Base-by-base conservation (phyloP, 2,888 invertebrate genomes). In the Boloria selene region DNA sequence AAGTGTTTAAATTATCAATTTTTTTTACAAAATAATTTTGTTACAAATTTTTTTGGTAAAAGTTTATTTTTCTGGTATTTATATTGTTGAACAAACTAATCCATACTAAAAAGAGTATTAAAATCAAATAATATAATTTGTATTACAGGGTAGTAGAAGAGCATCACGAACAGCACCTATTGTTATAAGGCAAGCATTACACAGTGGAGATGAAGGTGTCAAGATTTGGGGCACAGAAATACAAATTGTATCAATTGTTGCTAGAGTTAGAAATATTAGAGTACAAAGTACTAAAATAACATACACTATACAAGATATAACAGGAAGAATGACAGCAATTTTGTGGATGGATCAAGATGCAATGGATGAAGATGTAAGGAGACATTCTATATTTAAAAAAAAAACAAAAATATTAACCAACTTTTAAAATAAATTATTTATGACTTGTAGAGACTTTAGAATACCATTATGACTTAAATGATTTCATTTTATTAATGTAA, bases 171-270 rank as follows among this genome's bases (percentile, higher is more conserved):
- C 92, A 13, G 92, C 93, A 13, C 93, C 93, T 2, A 83, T 93
- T 64, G 92, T 93, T 4, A 92, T 93, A 55, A 86, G 75, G 69
- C 93, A 93, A 79, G 92, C 92, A 13, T 75, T 93, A 22, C 88
- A 90, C 66, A 79, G 86, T 75, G 88, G 90, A 17, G 92, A 91
- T 75, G 92, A 93, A 71, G 92, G 92, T 61, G 75, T 93, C 0
- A 92, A 89, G 76, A 91, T 93, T 75, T 92, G 92, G 92, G 92
- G 92, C 31, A 90, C 90, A 16, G 92, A 92, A 68, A 85, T 92
- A 60, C 92, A 92, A 77, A 92, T 93, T 65, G 87, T 90, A 0
- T 86, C 82, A 5, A 75, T 93, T 69, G 85, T 93, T 10, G 93
- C 90, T 26, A 78, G 90, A 59, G 76, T 93, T 1, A 79, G 83